Conservation (phyloP, 2,113 vertebrate species). For the Calidris pugnax region DNA sequence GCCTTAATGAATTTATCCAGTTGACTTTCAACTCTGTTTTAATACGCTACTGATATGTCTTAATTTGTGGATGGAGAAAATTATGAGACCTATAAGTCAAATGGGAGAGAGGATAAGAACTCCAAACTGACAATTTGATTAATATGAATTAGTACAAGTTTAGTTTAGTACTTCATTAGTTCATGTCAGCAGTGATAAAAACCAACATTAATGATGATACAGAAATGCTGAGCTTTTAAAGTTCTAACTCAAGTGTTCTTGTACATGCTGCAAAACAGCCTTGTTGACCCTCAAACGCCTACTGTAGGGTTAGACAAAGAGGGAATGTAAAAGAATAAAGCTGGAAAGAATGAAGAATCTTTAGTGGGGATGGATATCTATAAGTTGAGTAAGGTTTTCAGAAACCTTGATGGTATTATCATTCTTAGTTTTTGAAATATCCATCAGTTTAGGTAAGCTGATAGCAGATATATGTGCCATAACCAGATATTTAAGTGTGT, state of each 20-base stretch:
- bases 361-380: neutral
- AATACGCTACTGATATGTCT: constrained; percentile 6
- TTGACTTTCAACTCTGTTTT: constrained; percentile 31
- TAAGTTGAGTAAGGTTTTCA: neutral
- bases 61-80: constrained; percentile 43
- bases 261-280: neutral
- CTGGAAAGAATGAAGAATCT: neutral
- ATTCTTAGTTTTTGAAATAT: neutral
- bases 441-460: neutral
- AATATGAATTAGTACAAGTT: constrained; percentile 22
- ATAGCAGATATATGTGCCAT: neutral
- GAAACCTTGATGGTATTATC: neutral
- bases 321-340: neutral
- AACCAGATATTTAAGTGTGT: neutral
- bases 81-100: constrained; percentile 42
- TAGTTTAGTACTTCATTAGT: constrained; percentile 52
- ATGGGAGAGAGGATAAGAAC: constrained; percentile 14
- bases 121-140: constrained; percentile 42
- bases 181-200: constrained; percentile 48
- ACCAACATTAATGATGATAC: neutral
- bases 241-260: neutral
- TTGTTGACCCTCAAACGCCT: neutral
- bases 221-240: neutral
- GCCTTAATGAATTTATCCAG: constrained; percentile 2
- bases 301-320: neutral